Evolutionary conservation across 1,140 invertebrate species (phyloP), one percentile per base, ranked within the genome.

Genomic region (Vollenhovia emeryi): DNA sequence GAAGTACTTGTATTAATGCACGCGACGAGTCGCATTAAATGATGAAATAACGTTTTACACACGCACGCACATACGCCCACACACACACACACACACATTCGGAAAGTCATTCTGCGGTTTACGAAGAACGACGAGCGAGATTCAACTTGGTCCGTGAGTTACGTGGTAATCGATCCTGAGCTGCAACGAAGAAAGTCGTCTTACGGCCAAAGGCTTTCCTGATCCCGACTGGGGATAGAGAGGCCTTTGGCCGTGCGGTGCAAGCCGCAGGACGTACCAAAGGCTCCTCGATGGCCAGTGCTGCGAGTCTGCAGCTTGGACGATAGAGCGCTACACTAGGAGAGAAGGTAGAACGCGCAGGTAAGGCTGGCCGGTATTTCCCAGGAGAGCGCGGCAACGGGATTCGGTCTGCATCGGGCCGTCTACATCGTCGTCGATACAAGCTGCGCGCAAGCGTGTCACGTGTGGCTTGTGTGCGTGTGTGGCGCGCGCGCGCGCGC

Each of bases 331-430:
- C 43, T 52, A 40, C 40, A 43, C 33, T n/a, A 33, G 48, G 66
- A 86, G 83, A 78, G n/a, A n/a, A n/a, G 79, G 64, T 85, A 76
- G 82, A 48, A 48, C 50, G 50, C 59, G 50, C 59, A 82, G 87
- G 83, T 85, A 89, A 89, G 87, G 86, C 87, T 71, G 71, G 33
- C 71, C 62, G 80, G 76, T 89, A 89, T 89, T 89, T 89, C 87
- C 87, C 87, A 80, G 24, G 86, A 68, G 87, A 86, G 24, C n/a
- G 40, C 18, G 66, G 71, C 57, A 45, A 50, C 55, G 50, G 27
- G 82, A 60, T 40, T 68, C 27, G 43, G 73, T 57, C 76, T 62
- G 87, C 82, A 80, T 76, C 80, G 85, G 60, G 50, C 57, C 45
- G 52, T 66, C 57, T 80, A 59, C 27, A 13, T 66, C 75, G 74